A percentile compares a stretch with the other conserved stretches of the same genome.
Conservation (phyloP, 2,113 vertebrate species). For the Erpornis zantholeuca region DNA sequence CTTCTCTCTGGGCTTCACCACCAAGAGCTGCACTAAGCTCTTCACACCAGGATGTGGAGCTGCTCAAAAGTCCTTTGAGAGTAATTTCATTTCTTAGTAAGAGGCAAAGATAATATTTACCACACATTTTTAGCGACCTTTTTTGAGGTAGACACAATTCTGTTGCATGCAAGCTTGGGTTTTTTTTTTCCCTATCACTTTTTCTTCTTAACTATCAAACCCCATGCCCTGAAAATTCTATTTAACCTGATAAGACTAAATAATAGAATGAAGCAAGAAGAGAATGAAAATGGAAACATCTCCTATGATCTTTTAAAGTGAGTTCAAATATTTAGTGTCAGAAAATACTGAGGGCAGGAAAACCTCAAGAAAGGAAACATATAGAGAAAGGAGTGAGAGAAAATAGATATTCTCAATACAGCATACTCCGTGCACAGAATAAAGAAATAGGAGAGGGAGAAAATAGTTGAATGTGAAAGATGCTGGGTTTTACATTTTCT, state of each 20-base stretch:
- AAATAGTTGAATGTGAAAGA: background rate
- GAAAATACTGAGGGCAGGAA: background rate
- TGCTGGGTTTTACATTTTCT: background rate
- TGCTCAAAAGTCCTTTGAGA: background rate
- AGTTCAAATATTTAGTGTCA: background rate
- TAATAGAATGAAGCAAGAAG: background rate
- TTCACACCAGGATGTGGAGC: background rate
- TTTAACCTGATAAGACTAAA: background rate
- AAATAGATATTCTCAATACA: background rate
- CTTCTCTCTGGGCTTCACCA: background rate
- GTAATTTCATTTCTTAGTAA: background rate
- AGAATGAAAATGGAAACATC: background rate
- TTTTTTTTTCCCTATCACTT: background rate
- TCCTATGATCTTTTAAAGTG: background rate
- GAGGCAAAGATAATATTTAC: background rate
- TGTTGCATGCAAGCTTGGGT: accelerated
- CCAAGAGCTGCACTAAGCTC: background rate
- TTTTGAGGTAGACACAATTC: background rate
- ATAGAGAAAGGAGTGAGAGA: background rate
- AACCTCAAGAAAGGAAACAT: background rate
- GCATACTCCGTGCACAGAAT: background rate
- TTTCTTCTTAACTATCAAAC: background rate
- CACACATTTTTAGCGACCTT: background rate
- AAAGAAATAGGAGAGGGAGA: background rate
- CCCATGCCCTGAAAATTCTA: accelerated